Conservation (phyloP, 2,113 vertebrate genomes). For the Campylorhamphus procurvoides region DNA sequence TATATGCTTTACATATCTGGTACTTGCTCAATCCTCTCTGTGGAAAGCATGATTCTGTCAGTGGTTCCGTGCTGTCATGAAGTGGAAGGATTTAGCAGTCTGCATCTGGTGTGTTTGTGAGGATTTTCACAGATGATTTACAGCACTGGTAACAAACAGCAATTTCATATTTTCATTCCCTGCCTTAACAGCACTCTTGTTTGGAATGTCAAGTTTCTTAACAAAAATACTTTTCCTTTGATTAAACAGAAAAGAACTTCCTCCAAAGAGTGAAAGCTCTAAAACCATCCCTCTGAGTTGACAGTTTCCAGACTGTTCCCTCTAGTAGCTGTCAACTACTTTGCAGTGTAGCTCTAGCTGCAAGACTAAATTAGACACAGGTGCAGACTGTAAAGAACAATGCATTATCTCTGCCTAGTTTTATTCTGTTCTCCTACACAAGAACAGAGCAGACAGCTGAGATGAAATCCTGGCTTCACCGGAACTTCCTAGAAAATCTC, state of each 20-base stretch:
- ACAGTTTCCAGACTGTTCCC: constrained; percentile 50
- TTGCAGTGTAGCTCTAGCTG: constrained; percentile 4
- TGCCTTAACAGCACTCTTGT: not conserved
- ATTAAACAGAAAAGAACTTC: constrained; percentile 24
- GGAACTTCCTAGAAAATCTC: not conserved
- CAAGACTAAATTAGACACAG: constrained; percentile 49
- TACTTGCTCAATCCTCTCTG: not conserved
- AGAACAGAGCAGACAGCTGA: not conserved
- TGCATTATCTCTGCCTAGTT: constrained; percentile 6
- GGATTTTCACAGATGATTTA: constrained; percentile 37
- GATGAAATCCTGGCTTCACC: not conserved
- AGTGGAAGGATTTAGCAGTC: constrained; percentile 33
- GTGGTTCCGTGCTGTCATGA: not conserved
- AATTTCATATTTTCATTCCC: constrained; percentile 31
- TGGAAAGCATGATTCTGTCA: not conserved
- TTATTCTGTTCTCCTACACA: not conserved
- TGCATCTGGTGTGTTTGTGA: constrained; percentile 40
- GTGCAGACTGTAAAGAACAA: constrained; percentile 27
- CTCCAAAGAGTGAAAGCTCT: not conserved
- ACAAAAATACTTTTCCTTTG: constrained; percentile 40
- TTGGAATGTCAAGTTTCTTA: constrained; percentile 33
- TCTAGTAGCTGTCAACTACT: constrained; percentile 33
- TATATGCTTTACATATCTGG: not conserved
- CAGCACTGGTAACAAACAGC: constrained; percentile 31
- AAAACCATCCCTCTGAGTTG: constrained; percentile 10